Percentiles rank a stretch among this genome's conserved stretches.
phyloP scores from a whole-genome alignment of 2,888 invertebrate genomes.

The Thymelicus lineola region DNA sequence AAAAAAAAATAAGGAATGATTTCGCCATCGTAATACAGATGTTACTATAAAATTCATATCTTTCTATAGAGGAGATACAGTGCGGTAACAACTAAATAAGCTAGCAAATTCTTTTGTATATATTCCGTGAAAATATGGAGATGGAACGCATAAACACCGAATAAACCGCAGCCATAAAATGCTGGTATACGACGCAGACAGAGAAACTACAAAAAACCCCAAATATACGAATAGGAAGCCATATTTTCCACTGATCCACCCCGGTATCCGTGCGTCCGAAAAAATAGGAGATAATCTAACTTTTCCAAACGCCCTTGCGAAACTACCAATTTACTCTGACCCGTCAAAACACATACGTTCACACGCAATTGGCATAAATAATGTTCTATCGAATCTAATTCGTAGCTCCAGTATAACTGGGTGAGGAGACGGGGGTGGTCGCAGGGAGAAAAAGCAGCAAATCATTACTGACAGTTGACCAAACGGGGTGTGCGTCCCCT shows the following conservation, averaged over 20 bases:
- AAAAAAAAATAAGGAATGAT: neutral
- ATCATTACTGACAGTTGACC: slow-evolving; percentile 86
- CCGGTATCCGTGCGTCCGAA: slow-evolving; percentile 77
- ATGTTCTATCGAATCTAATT: slow-evolving; percentile 27
- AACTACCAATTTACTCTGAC: slow-evolving; percentile 51
- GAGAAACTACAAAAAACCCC: slow-evolving; percentile 61
- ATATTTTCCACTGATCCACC: slow-evolving; percentile 81
- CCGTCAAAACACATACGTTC: slow-evolving; percentile 40
- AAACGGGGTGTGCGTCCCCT: slow-evolving; percentile 79
- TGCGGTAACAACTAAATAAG: slow-evolving; percentile 36
- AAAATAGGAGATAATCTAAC: slow-evolving; percentile 84
- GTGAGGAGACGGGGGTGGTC: slow-evolving; percentile 67
- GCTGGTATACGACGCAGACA: slow-evolving; percentile 50
- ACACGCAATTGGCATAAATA: slow-evolving; percentile 28
- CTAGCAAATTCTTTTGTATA: slow-evolving; percentile 38
- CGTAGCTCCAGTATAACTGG: slow-evolving; percentile 53
- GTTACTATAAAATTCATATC: slow-evolving; percentile 36
- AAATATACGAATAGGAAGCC: slow-evolving; percentile 81
- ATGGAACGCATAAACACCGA: slow-evolving; percentile 44
- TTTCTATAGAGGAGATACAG: slow-evolving; percentile 14
- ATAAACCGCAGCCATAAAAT: slow-evolving; percentile 49
- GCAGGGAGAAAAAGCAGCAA: slow-evolving; percentile 77
- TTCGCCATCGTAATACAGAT: slow-evolving; percentile 9
- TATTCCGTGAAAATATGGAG: slow-evolving; percentile 37
- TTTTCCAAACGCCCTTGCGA: slow-evolving; percentile 75